Conservation (phyloP, 1,140 invertebrate genomes). For the Scaptomyza hsui region DNA sequence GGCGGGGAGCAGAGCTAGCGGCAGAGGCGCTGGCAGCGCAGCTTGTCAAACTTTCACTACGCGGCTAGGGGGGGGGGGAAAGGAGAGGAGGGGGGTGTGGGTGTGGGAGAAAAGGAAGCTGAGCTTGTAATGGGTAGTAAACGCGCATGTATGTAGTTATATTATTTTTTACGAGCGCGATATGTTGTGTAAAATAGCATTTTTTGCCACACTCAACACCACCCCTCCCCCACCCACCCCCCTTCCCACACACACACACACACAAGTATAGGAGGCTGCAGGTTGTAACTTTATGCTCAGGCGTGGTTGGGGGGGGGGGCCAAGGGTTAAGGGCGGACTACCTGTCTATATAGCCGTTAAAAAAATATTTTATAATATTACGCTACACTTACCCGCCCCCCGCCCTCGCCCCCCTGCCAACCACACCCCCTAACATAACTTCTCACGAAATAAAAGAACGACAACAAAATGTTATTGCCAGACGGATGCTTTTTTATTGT, state of each 20-base stretch:
- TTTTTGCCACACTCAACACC: conserved; percentile 26
- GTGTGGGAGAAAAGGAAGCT: neutral
- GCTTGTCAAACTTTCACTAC: conserved; percentile 62
- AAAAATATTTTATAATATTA: no score
- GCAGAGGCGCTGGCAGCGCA: conserved; percentile 6
- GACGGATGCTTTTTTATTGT: no score
- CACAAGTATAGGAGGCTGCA: conserved; percentile 1
- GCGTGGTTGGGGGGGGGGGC: neutral
- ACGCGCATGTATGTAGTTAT: conserved; percentile 74
- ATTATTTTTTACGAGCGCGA: conserved; percentile 82
- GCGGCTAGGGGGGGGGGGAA: neutral
- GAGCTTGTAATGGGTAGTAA: conserved; percentile 64
- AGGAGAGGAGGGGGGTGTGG: neutral
- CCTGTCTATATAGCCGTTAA: neutral
- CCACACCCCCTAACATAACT: no score
- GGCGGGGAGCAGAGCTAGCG: conserved; percentile 10
- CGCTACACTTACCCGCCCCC: no score
- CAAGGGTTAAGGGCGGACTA: neutral
- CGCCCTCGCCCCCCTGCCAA: no score
- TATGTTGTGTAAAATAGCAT: conserved; percentile 80
- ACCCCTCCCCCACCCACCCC: neutral
- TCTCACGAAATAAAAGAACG: no score
- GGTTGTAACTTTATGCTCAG: conserved; percentile 19
- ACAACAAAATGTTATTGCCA: no score
- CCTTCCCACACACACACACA: neutral